Base-by-base conservation (phyloP, 2,888 invertebrate genomes). In the Octonoba sinensis region DNA sequence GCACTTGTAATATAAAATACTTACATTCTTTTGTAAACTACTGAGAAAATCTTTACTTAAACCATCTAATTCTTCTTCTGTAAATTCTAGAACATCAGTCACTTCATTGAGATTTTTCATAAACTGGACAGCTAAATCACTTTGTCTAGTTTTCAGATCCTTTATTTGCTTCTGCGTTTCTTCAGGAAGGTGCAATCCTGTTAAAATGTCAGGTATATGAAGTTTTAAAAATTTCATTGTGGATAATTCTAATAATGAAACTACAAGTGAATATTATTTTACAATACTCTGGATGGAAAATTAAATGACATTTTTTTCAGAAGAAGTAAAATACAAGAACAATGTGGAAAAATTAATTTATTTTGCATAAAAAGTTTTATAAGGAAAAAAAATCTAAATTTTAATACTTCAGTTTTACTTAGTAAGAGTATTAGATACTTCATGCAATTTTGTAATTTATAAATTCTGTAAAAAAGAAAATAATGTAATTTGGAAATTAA, bases 31-130 rank as follows among this genome's bases (percentile, higher is more conserved):
- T 65, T 86, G 86, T n/a, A 87, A 85, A n/a, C 84, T 85, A 49
- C 85, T 78, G 47, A 88, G 69, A 71, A 88, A 87, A 56, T 86
- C 86, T 1, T 83, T 82, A 12, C 87, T 86, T 84, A 88, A 83
- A 22, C 88, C 88, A 87, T 87, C 88, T 60, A 90, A 85, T 72
- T 90, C 89, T 74, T 89, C 88, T 47, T 87, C 87, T 24, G 88
- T 86, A 84, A 90, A 90, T 74, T 89, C 88, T 24, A 90, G 84
- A n/a, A 87, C 85, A 0, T 89, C 89, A 73, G 89, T 89, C 84
- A 90, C 90, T 84, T 90, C 90, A 84, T 88, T 89, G 22, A 89
- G 86, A 84, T 90, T 89, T 79, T 87, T 88, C 70, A 86, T 87
- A 86, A 89, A 90, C 83, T 89, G 88, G 51, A 90, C 89, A 22